Evolutionary conservation across 2,888 invertebrate species (phyloP), one percentile per base, ranked within the genome.

Genomic region (Ochropleura leucogaster): DNA sequence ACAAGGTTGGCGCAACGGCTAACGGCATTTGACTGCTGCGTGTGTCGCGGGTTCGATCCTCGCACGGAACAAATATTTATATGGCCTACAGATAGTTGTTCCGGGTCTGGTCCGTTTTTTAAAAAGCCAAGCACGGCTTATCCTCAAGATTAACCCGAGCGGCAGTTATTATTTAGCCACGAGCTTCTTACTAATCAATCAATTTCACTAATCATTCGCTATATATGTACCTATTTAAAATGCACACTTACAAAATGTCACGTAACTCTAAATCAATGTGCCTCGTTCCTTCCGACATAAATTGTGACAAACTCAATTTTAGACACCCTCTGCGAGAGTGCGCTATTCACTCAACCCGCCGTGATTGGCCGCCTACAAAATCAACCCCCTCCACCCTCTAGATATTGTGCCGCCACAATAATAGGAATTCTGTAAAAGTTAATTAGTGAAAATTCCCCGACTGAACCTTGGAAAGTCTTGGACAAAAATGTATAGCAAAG

Each of bases 221-320:
- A 53, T 64, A 68, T 53, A 53, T 64, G 64, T 53, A 71, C 53
- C 12, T 72, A 69, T 72, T 72, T 72, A 59, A 62, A 67, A 72
- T 57, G 30, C 46, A 49, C 57, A 51, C 63, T 59, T 40, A 18
- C 44, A 67, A 69, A 81, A 60, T 65, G 40, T 76, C 55, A 60
- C 68, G 63, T 69, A 64, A 67, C 76, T 68, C 68, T 79, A 84
- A 88, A 91, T 91, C 91, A 91, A 91, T 92, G 88, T 86, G 87
- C 74, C 79, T 69, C 84, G 74, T 77, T 65, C 62, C 73, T 70
- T 62, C 84, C 78, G 84, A 86, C 82, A 85, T 87, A 93, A 93
- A 93, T 93, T 92, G 92, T 88, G 86, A 89, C 89, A 91, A 93
- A 94, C 90, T 93, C 92, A 90, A 93, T 94, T 94, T 92, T 82